Base-by-base conservation (phyloP, 2,797 vertebrate species). In the Merluccius polli region DNA sequence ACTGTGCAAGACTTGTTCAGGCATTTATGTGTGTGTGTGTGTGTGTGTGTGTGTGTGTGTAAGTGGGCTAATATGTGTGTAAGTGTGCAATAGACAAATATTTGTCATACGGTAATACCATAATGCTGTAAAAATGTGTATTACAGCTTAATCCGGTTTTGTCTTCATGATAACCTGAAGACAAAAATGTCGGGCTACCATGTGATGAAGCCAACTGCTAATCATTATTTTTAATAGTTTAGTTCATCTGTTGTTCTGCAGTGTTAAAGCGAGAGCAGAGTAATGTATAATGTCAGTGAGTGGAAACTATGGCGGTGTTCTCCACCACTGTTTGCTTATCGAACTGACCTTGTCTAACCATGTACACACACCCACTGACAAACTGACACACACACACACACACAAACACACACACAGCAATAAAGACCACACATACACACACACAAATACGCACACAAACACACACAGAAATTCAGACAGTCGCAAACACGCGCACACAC, bases 271-370 rank as follows among this genome's bases (percentile, higher is more conserved):
- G n/a, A 63, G n/a, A 24, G 59, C 10, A 59, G n/a, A 63, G n/a
- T 11, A 11, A 63, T 38, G 36, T 6, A 38, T 11, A 63, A 63
- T 12, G 59, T 63, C 24, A 12, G 21, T 24, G 24, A 16, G n/a
- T 63, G 59, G 59, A 63, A 63, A 63, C 59, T 63, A 27, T 63
- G 59, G 9, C 12, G 24, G 52, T 24, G 59, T 24, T 27, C 27
- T 63, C 59, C 59, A 27, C 10, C 24, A 2, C 59, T 3, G 59
- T 27, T 63, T 63, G 10, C 59, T 63, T 63, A 63, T 63, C 59
- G 75, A 41, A 81, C 44, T 78, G 78, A 80, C 73, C 78, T 81
- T 78, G 71, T 44, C n/a, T 79, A 78, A 48, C 35, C 74, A 21
- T 48, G 80, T 70, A 77, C 21, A 75, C 4, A 7, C 72, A n/a